phyloP scores from a whole-genome alignment of 2,797 vertebrate species.

The Poeciliopsis paucimaculata region DNA sequence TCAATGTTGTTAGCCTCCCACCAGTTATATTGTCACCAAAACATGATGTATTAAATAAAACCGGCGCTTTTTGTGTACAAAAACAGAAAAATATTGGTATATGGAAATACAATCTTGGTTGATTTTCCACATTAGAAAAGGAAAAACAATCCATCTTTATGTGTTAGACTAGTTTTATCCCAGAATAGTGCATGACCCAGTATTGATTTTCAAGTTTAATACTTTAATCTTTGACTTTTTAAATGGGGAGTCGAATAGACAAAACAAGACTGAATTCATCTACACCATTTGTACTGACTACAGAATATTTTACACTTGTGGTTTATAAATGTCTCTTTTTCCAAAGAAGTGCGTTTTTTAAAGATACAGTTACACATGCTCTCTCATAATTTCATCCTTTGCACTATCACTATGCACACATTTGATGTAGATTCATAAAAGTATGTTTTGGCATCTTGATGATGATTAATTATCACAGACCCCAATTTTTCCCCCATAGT shows the following conservation, averaged over 20 bases:
- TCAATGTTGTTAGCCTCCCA: not conserved
- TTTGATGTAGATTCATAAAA: not conserved
- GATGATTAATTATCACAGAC: not conserved
- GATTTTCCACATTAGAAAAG: not conserved
- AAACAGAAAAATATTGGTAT: not conserved
- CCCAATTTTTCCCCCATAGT: constrained; percentile 10
- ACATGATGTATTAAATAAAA: not conserved
- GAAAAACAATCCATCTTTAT: not conserved
- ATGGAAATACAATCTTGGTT: not conserved
- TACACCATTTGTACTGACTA: not conserved
- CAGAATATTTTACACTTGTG: not conserved
- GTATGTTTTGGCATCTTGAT: not conserved
- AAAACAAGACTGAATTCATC: not conserved
- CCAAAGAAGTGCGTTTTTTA: not conserved
- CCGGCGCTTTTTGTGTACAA: not conserved
- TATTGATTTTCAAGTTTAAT: not conserved
- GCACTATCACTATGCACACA: not conserved
- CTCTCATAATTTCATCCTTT: not conserved
- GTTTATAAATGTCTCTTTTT: not conserved
- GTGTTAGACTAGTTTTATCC: not conserved
- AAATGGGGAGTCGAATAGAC: not conserved
- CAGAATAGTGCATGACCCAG: not conserved
- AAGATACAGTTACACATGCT: not conserved
- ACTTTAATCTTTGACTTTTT: not conserved
- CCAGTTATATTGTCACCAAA: not conserved